Evolutionary conservation across 2,888 invertebrate species (phyloP), one percentile per base, ranked within the genome.

Genomic region (Dermolepida albohirtum): DNA sequence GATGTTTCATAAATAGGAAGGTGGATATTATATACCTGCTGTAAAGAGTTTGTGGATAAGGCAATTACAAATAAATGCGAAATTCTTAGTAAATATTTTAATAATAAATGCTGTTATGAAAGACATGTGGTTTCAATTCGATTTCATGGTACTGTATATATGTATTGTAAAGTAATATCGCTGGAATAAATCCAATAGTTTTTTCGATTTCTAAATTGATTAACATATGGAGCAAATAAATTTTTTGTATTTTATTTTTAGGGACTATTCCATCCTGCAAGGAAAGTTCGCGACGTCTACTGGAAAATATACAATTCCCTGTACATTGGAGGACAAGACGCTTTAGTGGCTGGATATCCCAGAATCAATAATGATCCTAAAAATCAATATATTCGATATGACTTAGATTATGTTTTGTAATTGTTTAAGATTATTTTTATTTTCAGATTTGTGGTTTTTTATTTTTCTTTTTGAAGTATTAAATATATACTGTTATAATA

Each of bases 231-330:
- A n/a, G n/a, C 34, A 5, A 27, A 16, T 47, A 16, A 44, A 55
- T 43, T 8, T 69, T 49, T 67, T 70, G 43, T 68, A 72, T 71
- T 71, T 76, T 75, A 75, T 73, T 88, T 88, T 67, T 85, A 96
- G 92, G 98, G 98, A 40, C 85, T 99, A 52, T 99, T 99, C 84
- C 99, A 99, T 85, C 99, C 99, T 0, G 99, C 99, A 6, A 88
- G 99, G 67, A 99, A 99, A 86, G 99, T 99, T 0, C 91, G 99
- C 29, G 99, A 99, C 82, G 99, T 99, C 0, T 98, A 98, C 82
- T 99, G 99, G 99, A 99, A 99, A 85, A 97, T 98, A 75, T 99
- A 98, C 85, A 99, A 99, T 86, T 97, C 98, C 0, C 87, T 99
- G 64, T 99, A 99, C 80, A 98, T 99, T 76, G 99, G 99, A 27